Evolutionary conservation across 2,797 vertebrate species (phyloP), one percentile per base, ranked within the genome.

Genomic region (Tangara arthus): DNA sequence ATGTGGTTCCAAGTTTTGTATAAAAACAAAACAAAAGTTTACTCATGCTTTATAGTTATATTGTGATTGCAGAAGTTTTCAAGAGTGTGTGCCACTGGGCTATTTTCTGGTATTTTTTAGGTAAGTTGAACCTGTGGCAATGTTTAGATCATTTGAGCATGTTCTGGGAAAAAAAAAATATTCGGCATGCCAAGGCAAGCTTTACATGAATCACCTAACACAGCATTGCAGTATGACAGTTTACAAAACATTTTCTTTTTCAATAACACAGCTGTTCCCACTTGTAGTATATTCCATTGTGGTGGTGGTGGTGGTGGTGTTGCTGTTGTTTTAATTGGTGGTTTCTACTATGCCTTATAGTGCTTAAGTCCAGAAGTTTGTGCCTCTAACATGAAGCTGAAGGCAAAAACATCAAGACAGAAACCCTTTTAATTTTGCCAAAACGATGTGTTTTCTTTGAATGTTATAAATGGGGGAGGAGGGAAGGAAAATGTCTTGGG

Each of bases 271-370:
- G 95, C 91, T 96, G 84, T 97, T 97, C 95, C 93, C 91, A 93
- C 91, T 93, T 96, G 93, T 96, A 95, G 85, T 97, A 80, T 98
- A 97, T 90, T 92, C 57, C 21, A 7, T 95, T 76, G 39, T 39
- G 39, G 84, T 93, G 90, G 59, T 92, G 90, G 66, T 93, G 57
- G 19, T 75, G 41, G 7, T 87, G 50, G 17, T 75, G 50, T 6
- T 87, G 61, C 63, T 89, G 87, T 73, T 94, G 87, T 97, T 96
- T 96, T 97, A 97, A 94, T 95, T 96, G 94, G 93, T 97, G 93
- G 93, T 97, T 97, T 97, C 96, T 97, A 90, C 91, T 93, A 97
- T 98, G 98, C 98, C 98, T 98, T 98, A 98, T 87, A 97, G 94
- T 96, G 96, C 94, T 97, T 92, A 95, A 97, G 92, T 97, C 94